These are phyloP conservation scores for Pseudochaenichthys georgianus DNA, from an alignment of 2,797 vertebrate species.

Conservation along the genomic window DNA sequence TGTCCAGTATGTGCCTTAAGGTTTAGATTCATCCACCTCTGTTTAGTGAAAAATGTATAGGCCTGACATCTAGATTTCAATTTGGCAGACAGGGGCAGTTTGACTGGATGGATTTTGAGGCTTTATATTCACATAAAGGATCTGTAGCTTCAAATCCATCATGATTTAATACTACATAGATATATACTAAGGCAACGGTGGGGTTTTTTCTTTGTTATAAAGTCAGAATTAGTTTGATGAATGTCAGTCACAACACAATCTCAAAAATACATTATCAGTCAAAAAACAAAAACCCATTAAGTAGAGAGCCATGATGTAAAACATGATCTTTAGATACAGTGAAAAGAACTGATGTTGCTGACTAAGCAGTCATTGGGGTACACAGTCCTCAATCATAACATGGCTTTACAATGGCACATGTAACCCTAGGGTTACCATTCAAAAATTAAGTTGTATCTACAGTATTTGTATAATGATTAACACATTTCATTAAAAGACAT, in stretches of 20 bases:
- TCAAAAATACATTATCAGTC: not conserved
- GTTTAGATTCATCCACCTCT: not conserved
- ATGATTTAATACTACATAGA: not conserved
- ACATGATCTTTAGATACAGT: not conserved
- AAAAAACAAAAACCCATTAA: not conserved
- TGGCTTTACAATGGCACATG: conserved; percentile 10
- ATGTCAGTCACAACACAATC: not conserved
- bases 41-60: not conserved
- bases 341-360: conserved; percentile 33
- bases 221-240: not conserved
- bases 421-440: not conserved
- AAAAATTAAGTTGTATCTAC: not conserved
- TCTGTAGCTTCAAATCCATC: not conserved
- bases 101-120: not conserved
- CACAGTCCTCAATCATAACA: conserved; percentile 14
- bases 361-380: conserved; percentile 15
- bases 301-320: not conserved
- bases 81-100: not conserved
- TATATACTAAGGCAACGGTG: not conserved
- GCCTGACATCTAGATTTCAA: not conserved
- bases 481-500: not conserved
- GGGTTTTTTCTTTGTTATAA: not conserved
- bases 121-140: not conserved
- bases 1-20: not conserved
- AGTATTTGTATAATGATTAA: not conserved